Evolutionary conservation across 2,113 vertebrate species (phyloP).

Genomic region (Leucopsar rothschildi): DNA sequence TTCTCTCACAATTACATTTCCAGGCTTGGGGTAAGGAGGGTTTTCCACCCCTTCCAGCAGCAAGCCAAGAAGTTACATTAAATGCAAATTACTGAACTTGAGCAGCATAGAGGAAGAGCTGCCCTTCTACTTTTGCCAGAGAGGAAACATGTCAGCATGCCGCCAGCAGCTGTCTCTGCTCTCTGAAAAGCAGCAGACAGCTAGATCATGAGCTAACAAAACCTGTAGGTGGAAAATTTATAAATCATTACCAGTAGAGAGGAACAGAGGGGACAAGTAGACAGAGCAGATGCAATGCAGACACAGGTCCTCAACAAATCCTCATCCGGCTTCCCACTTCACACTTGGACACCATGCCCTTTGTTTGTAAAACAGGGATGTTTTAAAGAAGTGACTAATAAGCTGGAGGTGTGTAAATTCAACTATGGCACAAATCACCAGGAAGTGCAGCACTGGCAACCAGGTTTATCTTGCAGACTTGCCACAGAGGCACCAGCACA

Average conservation of each 20-base stretch:
- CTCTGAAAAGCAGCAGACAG: not conserved
- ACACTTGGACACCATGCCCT: rapidly evolving
- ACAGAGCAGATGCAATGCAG: not conserved
- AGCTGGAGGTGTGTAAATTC: not conserved
- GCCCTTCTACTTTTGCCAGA: not conserved
- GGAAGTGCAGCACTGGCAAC: not conserved
- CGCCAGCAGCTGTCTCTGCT: not conserved
- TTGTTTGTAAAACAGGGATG: not conserved
- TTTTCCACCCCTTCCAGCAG: not conserved
- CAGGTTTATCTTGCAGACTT: not conserved
- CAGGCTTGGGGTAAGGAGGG: not conserved
- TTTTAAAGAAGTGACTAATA: not conserved
- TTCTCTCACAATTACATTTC: not conserved
- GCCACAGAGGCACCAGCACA: not conserved
- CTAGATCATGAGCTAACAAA: not conserved
- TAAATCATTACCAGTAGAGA: not conserved
- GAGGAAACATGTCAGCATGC: not conserved
- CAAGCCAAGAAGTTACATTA: not conserved
- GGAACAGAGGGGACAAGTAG: not conserved
- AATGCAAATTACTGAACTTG: not conserved
- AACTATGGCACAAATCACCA: not conserved
- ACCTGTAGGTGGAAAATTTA: slow-evolving; percentile 5
- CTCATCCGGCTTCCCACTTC: not conserved
- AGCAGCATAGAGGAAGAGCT: not conserved
- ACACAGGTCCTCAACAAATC: not conserved